phyloP scores from a whole-genome alignment of 2,797 vertebrate species.

The Linurgus olivaceus region DNA sequence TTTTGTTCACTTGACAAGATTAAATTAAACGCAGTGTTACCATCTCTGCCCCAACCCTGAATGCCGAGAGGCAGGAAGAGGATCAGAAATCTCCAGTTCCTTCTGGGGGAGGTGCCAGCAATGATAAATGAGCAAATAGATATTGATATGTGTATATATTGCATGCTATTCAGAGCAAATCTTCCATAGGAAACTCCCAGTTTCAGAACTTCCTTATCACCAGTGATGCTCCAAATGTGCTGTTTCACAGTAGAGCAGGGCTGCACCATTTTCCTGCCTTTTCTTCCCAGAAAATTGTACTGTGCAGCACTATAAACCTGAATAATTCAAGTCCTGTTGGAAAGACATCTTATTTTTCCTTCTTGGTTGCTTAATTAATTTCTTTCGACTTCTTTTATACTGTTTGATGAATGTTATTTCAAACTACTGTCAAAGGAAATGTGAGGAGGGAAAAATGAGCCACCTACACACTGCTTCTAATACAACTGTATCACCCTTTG shows the following conservation, averaged over 20 bases:
- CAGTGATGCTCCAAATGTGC: neutral
- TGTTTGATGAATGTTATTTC: constrained; percentile 45
- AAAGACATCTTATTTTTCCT: neutral
- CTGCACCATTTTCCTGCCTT: neutral
- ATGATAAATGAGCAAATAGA: accelerated
- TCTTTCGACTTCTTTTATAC: neutral
- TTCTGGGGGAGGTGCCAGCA: neutral
- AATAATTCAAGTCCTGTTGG: neutral
- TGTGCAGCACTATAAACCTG: neutral
- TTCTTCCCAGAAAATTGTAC: neutral
- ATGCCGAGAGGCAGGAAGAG: neutral
- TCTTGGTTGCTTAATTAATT: constrained; percentile 19
- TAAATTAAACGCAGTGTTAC: accelerated
- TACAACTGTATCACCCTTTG: neutral
- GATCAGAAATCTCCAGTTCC: accelerated
- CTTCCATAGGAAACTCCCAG: neutral
- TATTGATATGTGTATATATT: neutral
- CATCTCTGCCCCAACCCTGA: neutral
- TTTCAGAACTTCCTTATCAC: neutral
- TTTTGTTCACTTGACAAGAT: neutral
- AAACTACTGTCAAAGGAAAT: constrained; percentile 1
- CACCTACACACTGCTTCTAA: neutral
- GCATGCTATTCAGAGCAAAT: neutral
- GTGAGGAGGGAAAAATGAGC: constrained; percentile 24
- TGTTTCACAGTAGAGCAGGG: neutral